A percentile compares a stretch with the other conserved stretches of the same genome.
Conservation (phyloP, 2,797 vertebrate genomes). For the Xiphophorus birchmanni region DNA sequence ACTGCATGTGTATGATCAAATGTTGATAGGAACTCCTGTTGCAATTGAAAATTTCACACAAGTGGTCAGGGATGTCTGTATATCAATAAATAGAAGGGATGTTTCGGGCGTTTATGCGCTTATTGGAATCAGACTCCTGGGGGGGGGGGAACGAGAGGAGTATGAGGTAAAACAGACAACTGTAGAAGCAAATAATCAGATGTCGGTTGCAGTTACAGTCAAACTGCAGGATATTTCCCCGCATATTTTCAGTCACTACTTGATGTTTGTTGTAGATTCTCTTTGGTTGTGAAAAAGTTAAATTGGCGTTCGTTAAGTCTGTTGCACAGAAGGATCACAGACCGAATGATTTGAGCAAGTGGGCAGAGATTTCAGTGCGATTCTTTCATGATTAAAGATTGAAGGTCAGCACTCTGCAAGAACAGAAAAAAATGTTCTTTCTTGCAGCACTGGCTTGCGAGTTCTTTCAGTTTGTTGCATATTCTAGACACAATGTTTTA, state of each 20-base stretch:
- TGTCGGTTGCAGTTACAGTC: not conserved
- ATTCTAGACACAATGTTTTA: not conserved
- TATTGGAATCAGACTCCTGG: not conserved
- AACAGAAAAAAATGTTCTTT: not conserved
- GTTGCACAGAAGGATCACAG: not conserved
- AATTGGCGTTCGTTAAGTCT: not conserved
- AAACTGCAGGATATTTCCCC: not conserved
- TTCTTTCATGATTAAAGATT: not conserved
- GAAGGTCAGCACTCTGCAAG: not conserved
- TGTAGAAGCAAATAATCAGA: not conserved
- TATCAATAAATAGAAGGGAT: not conserved
- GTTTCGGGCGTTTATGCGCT: not conserved
- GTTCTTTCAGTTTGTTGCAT: not conserved
- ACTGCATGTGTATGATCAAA: not conserved
- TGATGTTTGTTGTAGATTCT: not conserved
- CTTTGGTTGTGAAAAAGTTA: not conserved
- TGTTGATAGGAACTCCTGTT: not conserved
- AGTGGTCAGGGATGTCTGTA: not conserved
- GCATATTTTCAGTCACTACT: not conserved
- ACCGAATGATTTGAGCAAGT: not conserved
- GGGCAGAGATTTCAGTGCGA: not conserved
- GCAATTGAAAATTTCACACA: not conserved
- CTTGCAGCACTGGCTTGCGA: not conserved
- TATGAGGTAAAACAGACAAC: not conserved
- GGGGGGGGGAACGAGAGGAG: not conserved